These are phyloP conservation scores for Autographa pulchrina DNA, from an alignment of 2,888 invertebrate genomes.

Conservation along the genomic window DNA sequence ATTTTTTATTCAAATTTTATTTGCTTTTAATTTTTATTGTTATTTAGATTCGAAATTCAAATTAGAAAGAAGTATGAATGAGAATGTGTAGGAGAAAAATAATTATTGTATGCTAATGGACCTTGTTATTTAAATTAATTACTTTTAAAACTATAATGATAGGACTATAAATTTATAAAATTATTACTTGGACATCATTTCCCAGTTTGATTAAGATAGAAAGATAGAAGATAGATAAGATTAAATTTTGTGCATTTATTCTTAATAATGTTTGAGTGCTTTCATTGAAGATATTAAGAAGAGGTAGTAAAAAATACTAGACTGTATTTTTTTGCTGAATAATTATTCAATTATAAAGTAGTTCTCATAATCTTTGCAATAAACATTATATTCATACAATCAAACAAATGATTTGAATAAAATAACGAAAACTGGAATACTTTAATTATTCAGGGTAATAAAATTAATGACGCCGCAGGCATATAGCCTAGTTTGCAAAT, in stretches of 20 bases:
- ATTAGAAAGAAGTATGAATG: not conserved
- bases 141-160: not conserved
- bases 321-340: not conserved
- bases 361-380: not conserved
- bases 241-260: too few relatives aligned
- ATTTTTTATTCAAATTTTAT: not conserved
- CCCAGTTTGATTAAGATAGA: too few relatives aligned
- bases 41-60: not conserved
- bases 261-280: too few relatives aligned
- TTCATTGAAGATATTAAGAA: too few relatives aligned
- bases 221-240: too few relatives aligned
- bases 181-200: too few relatives aligned
- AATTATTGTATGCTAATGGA: not conserved
- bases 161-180: too few relatives aligned
- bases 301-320: not conserved
- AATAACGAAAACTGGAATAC: not conserved
- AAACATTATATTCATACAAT: not conserved
- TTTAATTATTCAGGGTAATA: constrained; percentile 25
- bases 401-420: not conserved
- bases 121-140: not conserved
- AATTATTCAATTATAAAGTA: not conserved
- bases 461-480: constrained; percentile 19
- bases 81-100: not conserved
- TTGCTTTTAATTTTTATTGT: not conserved
- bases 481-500: constrained; percentile 35